Evolutionary conservation across 2,888 invertebrate genomes (phyloP).

Genomic region (Sarcophaga rosellei): DNA sequence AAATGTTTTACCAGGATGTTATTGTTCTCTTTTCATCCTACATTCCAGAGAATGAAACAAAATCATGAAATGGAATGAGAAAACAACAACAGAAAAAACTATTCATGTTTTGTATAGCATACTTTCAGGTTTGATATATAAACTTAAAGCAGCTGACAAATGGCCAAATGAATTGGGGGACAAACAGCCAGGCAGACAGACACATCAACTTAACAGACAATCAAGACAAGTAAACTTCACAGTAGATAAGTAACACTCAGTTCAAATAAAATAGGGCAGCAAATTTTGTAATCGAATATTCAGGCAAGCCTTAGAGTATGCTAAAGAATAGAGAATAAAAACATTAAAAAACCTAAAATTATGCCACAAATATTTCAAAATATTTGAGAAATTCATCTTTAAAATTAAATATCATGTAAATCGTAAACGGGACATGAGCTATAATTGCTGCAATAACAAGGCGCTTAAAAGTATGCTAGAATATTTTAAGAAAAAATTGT

Average conservation of each 20-base stretch:
- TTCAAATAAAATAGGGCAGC: no score
- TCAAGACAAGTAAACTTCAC: background rate
- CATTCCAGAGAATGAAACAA: background rate
- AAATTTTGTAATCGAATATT: background rate
- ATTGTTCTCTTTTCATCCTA: background rate
- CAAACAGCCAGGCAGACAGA: background rate
- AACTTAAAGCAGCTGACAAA: background rate
- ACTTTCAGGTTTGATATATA: conserved; percentile 21
- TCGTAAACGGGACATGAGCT: no score
- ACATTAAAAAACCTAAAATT: background rate
- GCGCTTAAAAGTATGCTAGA: no score
- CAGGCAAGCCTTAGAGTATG: background rate
- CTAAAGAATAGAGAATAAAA: background rate
- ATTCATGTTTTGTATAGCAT: conserved; percentile 25
- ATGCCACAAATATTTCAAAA: background rate
- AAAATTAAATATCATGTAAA: no score
- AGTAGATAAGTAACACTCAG: no score
- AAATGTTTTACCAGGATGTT: no score
- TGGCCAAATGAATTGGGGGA: background rate
- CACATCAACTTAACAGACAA: background rate
- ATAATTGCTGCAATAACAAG: no score
- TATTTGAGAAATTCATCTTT: no score
- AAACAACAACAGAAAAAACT: background rate
- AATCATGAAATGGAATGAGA: background rate
- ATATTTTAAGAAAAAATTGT: no score